Evolutionary conservation across 1,140 invertebrate genomes (phyloP), one percentile per base, ranked within the genome.

Genomic region (Mercenaria mercenaria): DNA sequence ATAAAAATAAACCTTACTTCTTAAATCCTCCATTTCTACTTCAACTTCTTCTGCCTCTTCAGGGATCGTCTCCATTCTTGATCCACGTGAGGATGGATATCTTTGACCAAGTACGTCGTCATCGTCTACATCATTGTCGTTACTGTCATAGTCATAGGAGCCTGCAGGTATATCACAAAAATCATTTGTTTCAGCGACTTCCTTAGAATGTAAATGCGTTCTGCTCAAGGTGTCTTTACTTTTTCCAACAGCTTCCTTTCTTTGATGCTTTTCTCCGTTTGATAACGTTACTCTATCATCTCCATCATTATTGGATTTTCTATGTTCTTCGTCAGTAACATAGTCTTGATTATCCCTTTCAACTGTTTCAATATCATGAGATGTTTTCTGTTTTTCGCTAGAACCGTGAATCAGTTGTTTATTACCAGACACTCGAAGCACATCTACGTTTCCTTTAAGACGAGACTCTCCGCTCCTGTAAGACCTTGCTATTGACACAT

Each of bases 51-150:
- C 76, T 11, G 32, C 72, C 34, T 88, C 86, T 34, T 88, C 86
- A 2, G 76, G 86, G 15, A 88, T 88, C 1, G 86, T 88, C 50
- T 88, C 86, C 86, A 88, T 88, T 23, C 64, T 39, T 1, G 86
- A 77, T 39, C 77, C 86, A 20, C 81, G 52, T n/a, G 86, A 43
- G 8, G 86, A 87, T 11, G 76, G 52, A 32, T 64, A 50, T 56
- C 85, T 29, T 26, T 37, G 29, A 29, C 76, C 85, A 72, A 32
- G 8, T 8, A 23, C 13, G 0, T 67, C 64, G 52, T 82, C 56
- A 23, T 8, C 18, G 34, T 69, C 37, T 29, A n/a, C 41, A 43
- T 67, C 82, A 8, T 52, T 29, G 0, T 39, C 67, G 11, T 52
- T 69, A 52, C 50, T 37, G 18, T 85, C 83, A 29, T 47, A 18